phyloP scores from a whole-genome alignment of 2,888 invertebrate species.

The Pyrrhia umbra region DNA sequence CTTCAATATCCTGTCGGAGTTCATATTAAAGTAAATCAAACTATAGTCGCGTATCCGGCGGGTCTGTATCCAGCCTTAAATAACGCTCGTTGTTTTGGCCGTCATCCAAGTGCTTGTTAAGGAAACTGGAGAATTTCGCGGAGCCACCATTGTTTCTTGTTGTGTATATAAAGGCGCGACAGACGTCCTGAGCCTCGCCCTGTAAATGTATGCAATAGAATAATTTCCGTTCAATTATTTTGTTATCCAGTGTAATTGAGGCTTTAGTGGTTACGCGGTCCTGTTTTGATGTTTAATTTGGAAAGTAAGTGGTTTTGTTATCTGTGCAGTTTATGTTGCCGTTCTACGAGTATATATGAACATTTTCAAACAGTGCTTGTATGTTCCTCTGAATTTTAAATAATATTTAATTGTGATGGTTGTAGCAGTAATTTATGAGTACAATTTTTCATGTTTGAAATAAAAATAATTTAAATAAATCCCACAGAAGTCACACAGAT shows the following conservation, averaged over 20 bases:
- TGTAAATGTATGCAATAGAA: slow-evolving; percentile 64
- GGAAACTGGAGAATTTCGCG: slow-evolving; percentile 82
- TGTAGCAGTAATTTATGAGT: no score
- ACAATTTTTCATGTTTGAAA: no score
- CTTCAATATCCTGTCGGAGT: slow-evolving; percentile 59
- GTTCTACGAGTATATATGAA: slow-evolving; percentile 8
- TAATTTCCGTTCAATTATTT: slow-evolving; percentile 65
- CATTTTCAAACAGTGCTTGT: background rate
- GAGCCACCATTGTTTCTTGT: slow-evolving; percentile 81
- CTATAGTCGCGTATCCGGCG: slow-evolving; percentile 42
- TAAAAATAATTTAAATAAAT: no score
- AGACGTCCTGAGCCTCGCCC: slow-evolving; percentile 63
- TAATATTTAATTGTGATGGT: no score
- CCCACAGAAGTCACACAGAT: no score
- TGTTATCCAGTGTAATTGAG: slow-evolving; percentile 57
- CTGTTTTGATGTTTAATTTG: slow-evolving; percentile 38
- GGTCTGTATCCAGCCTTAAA: slow-evolving; percentile 71
- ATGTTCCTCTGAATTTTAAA: no score
- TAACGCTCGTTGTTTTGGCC: slow-evolving; percentile 83
- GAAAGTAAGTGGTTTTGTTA: slow-evolving; percentile 24
- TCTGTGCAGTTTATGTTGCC: slow-evolving; percentile 15
- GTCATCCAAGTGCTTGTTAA: slow-evolving; percentile 86
- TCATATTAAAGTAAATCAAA: slow-evolving; percentile 60
- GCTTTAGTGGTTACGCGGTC: slow-evolving; percentile 46
- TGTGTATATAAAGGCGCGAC: slow-evolving; percentile 72